Percentiles rank a stretch among this genome's conserved stretches.
Evolutionary conservation across 1,140 invertebrate genomes (phyloP).

Genomic region (Neotoxoptera formosana): DNA sequence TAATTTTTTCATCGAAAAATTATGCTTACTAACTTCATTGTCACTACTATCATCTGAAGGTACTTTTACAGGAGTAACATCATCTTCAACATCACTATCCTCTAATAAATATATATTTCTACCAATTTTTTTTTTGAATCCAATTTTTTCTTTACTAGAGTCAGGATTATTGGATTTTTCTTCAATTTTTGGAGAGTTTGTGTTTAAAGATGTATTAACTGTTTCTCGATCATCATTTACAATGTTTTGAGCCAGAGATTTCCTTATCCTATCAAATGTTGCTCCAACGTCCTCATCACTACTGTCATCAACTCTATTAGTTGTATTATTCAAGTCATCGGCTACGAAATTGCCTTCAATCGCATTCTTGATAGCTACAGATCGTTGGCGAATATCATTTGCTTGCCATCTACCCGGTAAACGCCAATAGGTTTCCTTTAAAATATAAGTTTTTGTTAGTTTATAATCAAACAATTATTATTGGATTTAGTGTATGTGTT

Average conservation of each 20-base stretch:
- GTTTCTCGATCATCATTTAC: background rate
- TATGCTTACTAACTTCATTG: background rate
- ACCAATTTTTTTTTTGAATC: background rate
- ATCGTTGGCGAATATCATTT: constrained; percentile 58
- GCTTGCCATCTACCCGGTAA: constrained; percentile 59
- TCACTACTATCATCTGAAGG: background rate
- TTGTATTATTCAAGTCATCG: background rate
- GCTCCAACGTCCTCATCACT: constrained; percentile 46
- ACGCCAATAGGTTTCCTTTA: constrained; percentile 59
- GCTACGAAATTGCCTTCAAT: constrained; percentile 24
- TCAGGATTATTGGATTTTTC: background rate
- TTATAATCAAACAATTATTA: background rate
- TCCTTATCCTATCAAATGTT: constrained; percentile 44
- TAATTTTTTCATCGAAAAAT: background rate
- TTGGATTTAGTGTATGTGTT: background rate
- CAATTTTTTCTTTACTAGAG: background rate
- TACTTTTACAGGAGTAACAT: background rate
- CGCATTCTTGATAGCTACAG: background rate
- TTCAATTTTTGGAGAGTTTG: background rate
- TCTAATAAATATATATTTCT: constrained; percentile 2
- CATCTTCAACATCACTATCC: constrained; percentile 14
- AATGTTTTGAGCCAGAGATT: constrained; percentile 3
- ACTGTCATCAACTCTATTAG: background rate
- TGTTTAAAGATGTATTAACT: background rate
- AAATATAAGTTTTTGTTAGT: background rate